Evolutionary conservation across 2,113 vertebrate genomes (phyloP).

Genomic region (Alligator sinensis): DNA sequence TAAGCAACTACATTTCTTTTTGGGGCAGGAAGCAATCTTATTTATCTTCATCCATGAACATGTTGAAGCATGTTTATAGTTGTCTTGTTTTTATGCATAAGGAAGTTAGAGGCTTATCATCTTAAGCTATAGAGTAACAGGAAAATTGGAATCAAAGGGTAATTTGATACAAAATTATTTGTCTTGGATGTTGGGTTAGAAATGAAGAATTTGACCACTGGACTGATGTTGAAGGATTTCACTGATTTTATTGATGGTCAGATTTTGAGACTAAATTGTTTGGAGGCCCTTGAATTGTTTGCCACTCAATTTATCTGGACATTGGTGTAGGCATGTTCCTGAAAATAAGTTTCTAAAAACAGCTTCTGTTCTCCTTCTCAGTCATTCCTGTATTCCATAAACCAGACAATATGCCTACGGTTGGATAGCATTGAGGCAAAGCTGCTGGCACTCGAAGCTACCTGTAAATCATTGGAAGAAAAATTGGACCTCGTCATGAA

Average conservation of each 20-base stretch:
- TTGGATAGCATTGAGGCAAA: slow-evolving; percentile 95
- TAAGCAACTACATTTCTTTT: slow-evolving; percentile 45
- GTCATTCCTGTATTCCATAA: slow-evolving; percentile 93
- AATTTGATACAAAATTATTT: slow-evolving; percentile 60
- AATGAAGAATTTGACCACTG: not conserved
- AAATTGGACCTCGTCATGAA: slow-evolving; percentile 93
- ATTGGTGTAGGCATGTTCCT: not conserved
- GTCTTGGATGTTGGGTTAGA: not conserved
- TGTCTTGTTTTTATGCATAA: slow-evolving; percentile 48
- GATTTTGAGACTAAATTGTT: not conserved
- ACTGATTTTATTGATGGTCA: not conserved
- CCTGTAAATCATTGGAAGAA: slow-evolving; percentile 92
- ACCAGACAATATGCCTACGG: slow-evolving; percentile 92
- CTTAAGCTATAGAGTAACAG: slow-evolving; percentile 6
- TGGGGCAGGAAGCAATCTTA: not conserved
- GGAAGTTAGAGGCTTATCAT: not conserved
- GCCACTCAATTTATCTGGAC: not conserved
- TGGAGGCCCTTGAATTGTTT: not conserved
- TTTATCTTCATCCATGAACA: slow-evolving; percentile 41
- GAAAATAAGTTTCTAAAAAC: not conserved
- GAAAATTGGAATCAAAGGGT: slow-evolving; percentile 51
- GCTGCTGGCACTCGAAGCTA: slow-evolving; percentile 91
- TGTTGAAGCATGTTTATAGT: slow-evolving; percentile 36
- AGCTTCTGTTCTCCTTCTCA: slow-evolving; percentile 57
- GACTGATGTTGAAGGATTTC: slow-evolving; percentile 1